Conservation (phyloP, 2,113 vertebrate species). For the Phyllopteryx taeniolatus region DNA sequence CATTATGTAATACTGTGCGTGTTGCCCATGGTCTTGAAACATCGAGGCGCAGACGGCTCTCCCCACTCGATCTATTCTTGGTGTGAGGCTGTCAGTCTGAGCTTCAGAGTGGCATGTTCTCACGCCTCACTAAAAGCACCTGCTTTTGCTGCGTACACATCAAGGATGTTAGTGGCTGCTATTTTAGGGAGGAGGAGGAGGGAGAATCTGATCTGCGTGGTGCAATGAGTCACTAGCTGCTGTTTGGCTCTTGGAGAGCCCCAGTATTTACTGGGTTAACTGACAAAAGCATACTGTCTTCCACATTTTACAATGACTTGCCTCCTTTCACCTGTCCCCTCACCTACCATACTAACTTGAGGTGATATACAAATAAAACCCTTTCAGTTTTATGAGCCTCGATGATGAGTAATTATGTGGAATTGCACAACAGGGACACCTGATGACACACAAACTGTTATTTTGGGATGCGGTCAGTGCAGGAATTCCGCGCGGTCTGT, state of each 20-base stretch:
- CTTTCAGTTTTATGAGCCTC: slow-evolving; percentile 4
- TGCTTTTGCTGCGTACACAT: slow-evolving; percentile 38
- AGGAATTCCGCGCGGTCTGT: slow-evolving; percentile 26
- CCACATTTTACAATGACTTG: slow-evolving; percentile 32
- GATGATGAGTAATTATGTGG: slow-evolving; percentile 26
- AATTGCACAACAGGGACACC: slow-evolving; percentile 2
- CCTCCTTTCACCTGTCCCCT: slow-evolving; percentile 27
- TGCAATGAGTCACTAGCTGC: background rate
- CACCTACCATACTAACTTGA: slow-evolving; percentile 7
- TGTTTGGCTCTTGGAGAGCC: background rate
- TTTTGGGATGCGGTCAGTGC: slow-evolving; percentile 33
- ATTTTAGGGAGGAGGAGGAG: slow-evolving; percentile 46
- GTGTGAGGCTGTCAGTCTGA: slow-evolving; percentile 33
- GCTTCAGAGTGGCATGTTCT: slow-evolving; percentile 22
- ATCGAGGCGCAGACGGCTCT: slow-evolving; percentile 21
- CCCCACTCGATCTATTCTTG: slow-evolving; percentile 43
- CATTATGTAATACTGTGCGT: slow-evolving; percentile 10
- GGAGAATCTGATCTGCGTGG: slow-evolving; percentile 37
- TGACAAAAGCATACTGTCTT: slow-evolving; percentile 14
- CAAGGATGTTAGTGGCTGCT: slow-evolving; percentile 35
- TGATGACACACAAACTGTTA: slow-evolving; percentile 9
- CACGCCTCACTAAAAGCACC: slow-evolving; percentile 53
- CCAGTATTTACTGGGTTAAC: slow-evolving; percentile 39
- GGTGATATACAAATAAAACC: background rate
- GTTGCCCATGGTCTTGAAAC: slow-evolving; percentile 18